Conservation (phyloP, 2,888 invertebrate genomes). For the Epinotia nisella region DNA sequence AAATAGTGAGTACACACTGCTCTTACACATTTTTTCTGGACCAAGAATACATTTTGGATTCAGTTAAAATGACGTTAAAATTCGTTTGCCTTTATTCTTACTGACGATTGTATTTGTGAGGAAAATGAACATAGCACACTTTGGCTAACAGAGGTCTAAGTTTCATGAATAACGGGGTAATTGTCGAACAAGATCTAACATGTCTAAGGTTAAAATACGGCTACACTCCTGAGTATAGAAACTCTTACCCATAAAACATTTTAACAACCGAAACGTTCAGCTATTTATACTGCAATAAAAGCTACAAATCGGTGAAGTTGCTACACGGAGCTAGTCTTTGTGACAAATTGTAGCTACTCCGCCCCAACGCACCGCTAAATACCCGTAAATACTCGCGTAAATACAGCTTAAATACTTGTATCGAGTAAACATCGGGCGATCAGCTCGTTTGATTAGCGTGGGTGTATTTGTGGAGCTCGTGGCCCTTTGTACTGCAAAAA, state of each 20-base stretch:
- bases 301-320: constrained; percentile 23
- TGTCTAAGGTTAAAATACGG: constrained; percentile 13
- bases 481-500: constrained; percentile 5
- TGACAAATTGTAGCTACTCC: constrained; percentile 19
- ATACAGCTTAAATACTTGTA: constrained; percentile 32
- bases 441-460: constrained; percentile 33
- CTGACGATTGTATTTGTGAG: no score
- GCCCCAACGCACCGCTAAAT: constrained; percentile 32
- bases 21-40: no score
- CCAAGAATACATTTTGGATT: no score
- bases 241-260: constrained; percentile 18
- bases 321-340: constrained; percentile 4
- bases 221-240: not conserved
- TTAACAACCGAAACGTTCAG: constrained; percentile 8
- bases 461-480: constrained; percentile 25
- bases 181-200: not conserved
- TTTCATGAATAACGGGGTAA: not conserved
- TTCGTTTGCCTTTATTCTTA: no score
- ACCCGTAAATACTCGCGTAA: constrained; percentile 10
- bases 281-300: constrained; percentile 11
- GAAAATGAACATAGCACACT: no score
- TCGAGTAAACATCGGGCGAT: constrained; percentile 22
- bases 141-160: no score
- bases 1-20: no score
- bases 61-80: no score